These are phyloP conservation scores for Semicossyphus pulcher DNA, from an alignment of 2,113 vertebrate species.

Conservation along the genomic window DNA sequence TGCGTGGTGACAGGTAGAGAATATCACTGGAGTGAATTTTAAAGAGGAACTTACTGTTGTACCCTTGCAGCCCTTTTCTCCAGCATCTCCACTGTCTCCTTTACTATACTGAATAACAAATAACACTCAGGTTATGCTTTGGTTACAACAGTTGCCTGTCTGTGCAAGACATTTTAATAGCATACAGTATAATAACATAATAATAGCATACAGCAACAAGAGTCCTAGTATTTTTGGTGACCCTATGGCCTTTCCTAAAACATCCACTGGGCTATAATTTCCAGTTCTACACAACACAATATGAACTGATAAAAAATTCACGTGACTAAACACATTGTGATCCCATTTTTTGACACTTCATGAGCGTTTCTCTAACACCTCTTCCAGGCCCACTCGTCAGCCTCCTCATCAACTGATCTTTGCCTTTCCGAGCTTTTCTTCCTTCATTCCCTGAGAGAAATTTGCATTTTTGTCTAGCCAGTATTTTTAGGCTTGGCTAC, in stretches of 20 bases:
- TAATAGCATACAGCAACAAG: no score
- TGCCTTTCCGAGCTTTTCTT: neutral
- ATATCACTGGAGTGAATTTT: neutral
- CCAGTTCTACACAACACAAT: no score
- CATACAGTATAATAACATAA: no score
- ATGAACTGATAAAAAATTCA: no score
- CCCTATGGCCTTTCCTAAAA: no score
- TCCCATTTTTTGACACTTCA: no score
- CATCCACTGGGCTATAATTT: no score
- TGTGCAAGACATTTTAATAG: no score
- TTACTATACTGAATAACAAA: slow-evolving; percentile 53
- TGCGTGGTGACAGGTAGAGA: neutral
- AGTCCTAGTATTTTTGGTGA: no score
- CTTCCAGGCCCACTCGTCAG: neutral
- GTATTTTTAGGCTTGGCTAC: neutral
- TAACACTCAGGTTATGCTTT: neutral
- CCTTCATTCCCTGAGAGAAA: neutral
- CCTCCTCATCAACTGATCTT: neutral
- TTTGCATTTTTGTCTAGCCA: neutral
- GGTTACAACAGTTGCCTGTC: no score
- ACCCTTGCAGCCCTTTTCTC: slow-evolving; percentile 73
- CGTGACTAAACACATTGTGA: no score
- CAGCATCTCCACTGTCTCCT: slow-evolving; percentile 64
- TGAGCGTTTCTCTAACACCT: neutral
- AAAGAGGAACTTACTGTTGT: slow-evolving; percentile 56